Evolutionary conservation across 1,140 invertebrate genomes (phyloP), one percentile per base, ranked within the genome.

Genomic region (Drosophila nikananu): DNA sequence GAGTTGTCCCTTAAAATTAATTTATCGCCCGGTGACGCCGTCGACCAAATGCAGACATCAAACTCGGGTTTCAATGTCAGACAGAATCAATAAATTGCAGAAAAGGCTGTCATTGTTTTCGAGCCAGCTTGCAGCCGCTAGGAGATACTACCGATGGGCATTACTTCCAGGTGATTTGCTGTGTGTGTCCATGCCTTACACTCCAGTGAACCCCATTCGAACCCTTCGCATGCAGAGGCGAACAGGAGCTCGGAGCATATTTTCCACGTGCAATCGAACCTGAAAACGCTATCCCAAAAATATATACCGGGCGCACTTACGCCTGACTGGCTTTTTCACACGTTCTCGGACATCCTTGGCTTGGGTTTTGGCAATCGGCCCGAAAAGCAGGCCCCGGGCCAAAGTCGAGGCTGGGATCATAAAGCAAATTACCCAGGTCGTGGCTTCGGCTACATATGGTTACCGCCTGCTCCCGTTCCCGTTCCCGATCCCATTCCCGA

Each of bases 101-200:
- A 73, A 44, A 61, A 68, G 9, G 37, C 55, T 66, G 55, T 77
- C 74, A 77, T 77, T 77, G 74, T 77, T 60, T 60, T 77, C 42
- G 25, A 72, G 21, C 19, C 39, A 25, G 13, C 44, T 42, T 27
- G 61, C 49, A 41, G 61, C 49, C 57, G 49, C 23, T 23, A n/a
- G 55, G 21, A 63, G 32, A 39, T 61, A 66, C 64, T 41, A 63
- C 52, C 78, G 57, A 77, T 80, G 79, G 70, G 49, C 21, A 91
- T 91, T 91, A 91, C 71, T 91, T 91, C 89, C 89, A 91, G 89
- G 79, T 91, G 89, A 91, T 91, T 91, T 89, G 89, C 52, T 63
- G 57, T 61, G 65, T 73, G 62, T 91, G 82, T 77, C 87, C 86
- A 91, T 81, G 86, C 71, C 83, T 91, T 71, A 72, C 83, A 83